A percentile compares a stretch with the other conserved stretches of the same genome.
Conservation (phyloP, 2,113 vertebrate genomes). For the Notarius quadriscutis region DNA sequence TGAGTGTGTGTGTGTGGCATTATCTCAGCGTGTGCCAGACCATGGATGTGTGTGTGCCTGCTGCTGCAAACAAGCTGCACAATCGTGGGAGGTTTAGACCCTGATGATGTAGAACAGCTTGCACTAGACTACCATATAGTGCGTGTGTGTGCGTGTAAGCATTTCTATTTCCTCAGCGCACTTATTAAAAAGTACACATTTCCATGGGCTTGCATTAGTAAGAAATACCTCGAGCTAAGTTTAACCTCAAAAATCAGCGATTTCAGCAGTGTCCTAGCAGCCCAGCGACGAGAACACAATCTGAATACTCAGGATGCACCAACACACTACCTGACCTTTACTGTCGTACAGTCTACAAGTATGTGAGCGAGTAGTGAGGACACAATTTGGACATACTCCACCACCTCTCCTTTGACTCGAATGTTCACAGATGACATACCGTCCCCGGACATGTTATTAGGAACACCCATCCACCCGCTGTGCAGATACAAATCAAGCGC, state of each 20-base stretch:
- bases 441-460: too few species aligned
- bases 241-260: neutral
- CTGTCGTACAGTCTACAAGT: too few species aligned
- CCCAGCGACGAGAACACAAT: too few species aligned
- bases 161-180: neutral
- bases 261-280: neutral
- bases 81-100: slow-evolving; percentile 27
- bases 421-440: too few species aligned
- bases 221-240: neutral
- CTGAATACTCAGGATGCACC: too few species aligned
- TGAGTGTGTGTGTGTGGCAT: slow-evolving; percentile 10
- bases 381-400: too few species aligned
- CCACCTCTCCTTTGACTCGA: too few species aligned
- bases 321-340: too few species aligned
- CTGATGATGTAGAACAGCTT: slow-evolving; percentile 23
- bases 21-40: slow-evolving; percentile 8
- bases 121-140: neutral
- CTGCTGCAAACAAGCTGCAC: slow-evolving; percentile 18
- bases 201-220: neutral
- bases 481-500: too few species aligned
- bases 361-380: too few species aligned
- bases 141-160: slow-evolving; percentile 12
- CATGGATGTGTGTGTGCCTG: slow-evolving; percentile 23
- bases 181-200: neutral
- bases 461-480: too few species aligned